Percentiles rank a stretch among this genome's conserved stretches.
These are phyloP conservation scores for Eupeodes corollae DNA, from an alignment of 1,140 invertebrate species.

Conservation along the genomic window DNA sequence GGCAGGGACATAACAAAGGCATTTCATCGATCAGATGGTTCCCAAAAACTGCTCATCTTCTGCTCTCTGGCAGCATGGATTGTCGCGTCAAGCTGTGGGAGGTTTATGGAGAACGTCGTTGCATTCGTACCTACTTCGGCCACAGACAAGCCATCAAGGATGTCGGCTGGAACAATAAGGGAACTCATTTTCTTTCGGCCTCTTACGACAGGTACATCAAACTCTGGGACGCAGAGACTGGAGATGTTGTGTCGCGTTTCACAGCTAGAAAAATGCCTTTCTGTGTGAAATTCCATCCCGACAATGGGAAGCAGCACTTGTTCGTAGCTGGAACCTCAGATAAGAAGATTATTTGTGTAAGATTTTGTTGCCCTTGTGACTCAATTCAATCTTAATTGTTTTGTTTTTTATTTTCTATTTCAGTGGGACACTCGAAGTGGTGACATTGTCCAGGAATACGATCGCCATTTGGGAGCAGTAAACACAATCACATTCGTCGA, in stretches of 20 bases:
- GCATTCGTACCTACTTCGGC: conserved; percentile 91
- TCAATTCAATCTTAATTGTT: neutral
- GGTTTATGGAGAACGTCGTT: conserved; percentile 90
- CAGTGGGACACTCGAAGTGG: conserved; percentile 93
- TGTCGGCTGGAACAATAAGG: conserved; percentile 90
- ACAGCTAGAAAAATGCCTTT: conserved; percentile 92
- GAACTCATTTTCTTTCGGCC: conserved; percentile 86
- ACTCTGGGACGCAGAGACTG: conserved; percentile 98
- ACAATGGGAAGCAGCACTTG: conserved; percentile 91
- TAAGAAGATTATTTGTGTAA: conserved; percentile 97
- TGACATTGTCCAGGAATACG: conserved; percentile 97
- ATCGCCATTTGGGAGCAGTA: conserved; percentile 95
- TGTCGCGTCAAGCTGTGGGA: conserved; percentile 96
- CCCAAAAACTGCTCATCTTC: conserved; percentile 85
- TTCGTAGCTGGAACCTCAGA: conserved; percentile 98
- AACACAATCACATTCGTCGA: conserved; percentile 99
- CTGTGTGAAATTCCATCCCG: conserved; percentile 96
- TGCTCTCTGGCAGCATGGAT: conserved; percentile 95
- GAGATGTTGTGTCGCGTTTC: conserved; percentile 81
- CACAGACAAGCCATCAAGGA: conserved; percentile 96
- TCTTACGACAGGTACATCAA: conserved; percentile 91
- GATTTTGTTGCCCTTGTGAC: conserved; percentile 19
- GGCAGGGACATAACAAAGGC: conserved; percentile 96
- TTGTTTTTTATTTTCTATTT: conserved; percentile 13
- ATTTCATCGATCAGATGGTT: conserved; percentile 93